Conservation (phyloP, 2,888 invertebrate species). For the Caradrina kadenii region DNA sequence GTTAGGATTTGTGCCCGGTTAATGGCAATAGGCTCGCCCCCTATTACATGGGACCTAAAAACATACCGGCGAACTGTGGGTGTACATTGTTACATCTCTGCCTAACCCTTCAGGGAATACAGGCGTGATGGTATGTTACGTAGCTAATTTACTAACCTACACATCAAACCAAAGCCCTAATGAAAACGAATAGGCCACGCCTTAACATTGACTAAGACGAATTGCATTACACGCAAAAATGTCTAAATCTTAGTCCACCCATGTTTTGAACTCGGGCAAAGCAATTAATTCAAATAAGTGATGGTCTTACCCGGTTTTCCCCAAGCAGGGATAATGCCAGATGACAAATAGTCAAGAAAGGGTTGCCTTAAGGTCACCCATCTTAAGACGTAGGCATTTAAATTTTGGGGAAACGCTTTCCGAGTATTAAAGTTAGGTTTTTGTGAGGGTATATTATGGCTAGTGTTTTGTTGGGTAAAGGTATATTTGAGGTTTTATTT, state of each 20-base stretch:
- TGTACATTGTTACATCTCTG: no score
- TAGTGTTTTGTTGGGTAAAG: constrained; percentile 15
- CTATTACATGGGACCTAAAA: no score
- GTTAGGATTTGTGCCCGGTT: no score
- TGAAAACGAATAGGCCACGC: constrained; percentile 22
- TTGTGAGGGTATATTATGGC: constrained; percentile 19
- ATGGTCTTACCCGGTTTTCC: constrained; percentile 58
- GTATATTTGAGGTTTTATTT: constrained; percentile 33
- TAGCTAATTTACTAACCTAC: neutral
- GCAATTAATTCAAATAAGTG: constrained; percentile 71
- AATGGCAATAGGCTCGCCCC: no score
- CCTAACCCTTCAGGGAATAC: no score
- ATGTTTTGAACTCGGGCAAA: constrained; percentile 55
- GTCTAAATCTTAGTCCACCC: constrained; percentile 53
- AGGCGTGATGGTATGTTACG: no score
- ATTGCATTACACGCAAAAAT: constrained; percentile 60
- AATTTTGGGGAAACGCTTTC: constrained; percentile 56
- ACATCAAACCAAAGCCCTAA: constrained; percentile 10
- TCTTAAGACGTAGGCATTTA: constrained; percentile 65
- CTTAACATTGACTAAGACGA: constrained; percentile 51
- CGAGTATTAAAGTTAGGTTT: constrained; percentile 36
- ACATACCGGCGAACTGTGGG: no score
- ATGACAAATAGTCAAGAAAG: constrained; percentile 74
- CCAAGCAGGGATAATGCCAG: constrained; percentile 68
- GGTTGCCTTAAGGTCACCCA: constrained; percentile 58